Percentiles rank a stretch among this genome's conserved stretches.
Conservation (phyloP, 92 coral and sea anemone species). For the Metridium senile region DNA sequence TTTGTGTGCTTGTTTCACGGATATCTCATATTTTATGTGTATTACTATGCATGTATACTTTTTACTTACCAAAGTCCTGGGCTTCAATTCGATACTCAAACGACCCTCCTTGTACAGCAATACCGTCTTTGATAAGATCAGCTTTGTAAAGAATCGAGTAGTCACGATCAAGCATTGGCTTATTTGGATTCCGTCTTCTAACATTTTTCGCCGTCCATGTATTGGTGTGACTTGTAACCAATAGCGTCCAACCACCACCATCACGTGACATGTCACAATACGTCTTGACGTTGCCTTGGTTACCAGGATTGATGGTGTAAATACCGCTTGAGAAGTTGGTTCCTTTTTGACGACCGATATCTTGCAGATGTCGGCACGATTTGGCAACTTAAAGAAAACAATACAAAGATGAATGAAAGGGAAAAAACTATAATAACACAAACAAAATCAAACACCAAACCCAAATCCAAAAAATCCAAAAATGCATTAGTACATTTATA, state of each 20-base stretch:
- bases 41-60: too few relatives aligned
- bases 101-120: slow-evolving; percentile 30
- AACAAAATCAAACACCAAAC: too few relatives aligned
- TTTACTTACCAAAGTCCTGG: slow-evolving; percentile 45
- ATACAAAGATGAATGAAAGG: neutral
- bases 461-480: too few relatives aligned
- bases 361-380: slow-evolving; percentile 58
- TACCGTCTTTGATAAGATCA: slow-evolving; percentile 48
- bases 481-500: too few relatives aligned
- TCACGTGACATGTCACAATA: slow-evolving; percentile 71
- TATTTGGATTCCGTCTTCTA: slow-evolving; percentile 18
- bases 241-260: slow-evolving; percentile 75
- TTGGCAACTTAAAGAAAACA: slow-evolving; percentile 30
- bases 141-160: slow-evolving; percentile 59
- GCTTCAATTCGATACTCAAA: slow-evolving; percentile 79
- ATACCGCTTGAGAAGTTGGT: slow-evolving; percentile 43
- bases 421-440: too few relatives aligned
- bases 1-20: too few relatives aligned
- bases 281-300: slow-evolving; percentile 47
- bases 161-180: slow-evolving; percentile 57
- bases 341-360: slow-evolving; percentile 26
- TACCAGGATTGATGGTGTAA: slow-evolving; percentile 52
- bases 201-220: slow-evolving; percentile 49
- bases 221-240: slow-evolving; percentile 69
- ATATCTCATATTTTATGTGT: too few relatives aligned